Evolutionary conservation across 2,113 vertebrate species (phyloP), one percentile per base, ranked within the genome.

Genomic region (Leptodactylus fuscus): DNA sequence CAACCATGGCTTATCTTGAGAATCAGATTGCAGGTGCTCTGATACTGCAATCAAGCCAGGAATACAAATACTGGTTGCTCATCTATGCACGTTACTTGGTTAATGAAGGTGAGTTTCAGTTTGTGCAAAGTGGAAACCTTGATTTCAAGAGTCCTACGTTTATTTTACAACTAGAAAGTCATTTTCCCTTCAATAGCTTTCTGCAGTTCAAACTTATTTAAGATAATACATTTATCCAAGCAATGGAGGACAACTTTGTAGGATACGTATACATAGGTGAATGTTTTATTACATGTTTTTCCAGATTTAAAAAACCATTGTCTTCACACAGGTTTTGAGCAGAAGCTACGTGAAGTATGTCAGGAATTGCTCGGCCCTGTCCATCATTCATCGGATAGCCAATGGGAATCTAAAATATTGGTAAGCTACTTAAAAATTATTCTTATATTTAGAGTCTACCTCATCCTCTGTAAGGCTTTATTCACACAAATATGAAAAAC

Each of bases 21-120:
- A 97, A 95, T 88, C 98, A 99, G 94, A 94, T 98, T 71, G 96
- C 96, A 0, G 94, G 97, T 0, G 95, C 97, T 0, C 94, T 97
- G 80, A 94, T 91, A 0, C 91, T 99, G 87, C 96, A 96, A 36
- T 99, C 98, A 24, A 94, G 96, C 81, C 94, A 95, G 0, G 98
- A 99, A 90, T 99, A 98, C 87, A 95, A 96, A 82, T 96, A 99
- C 91, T 99, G 97, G 98, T 95, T 99, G 88, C 96, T 99, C 89
- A 96, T 98, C 92, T 99, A 99, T 89, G 95, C 97, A 74, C 96
- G 97, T 73, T 99, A 98, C 92, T 96, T 99, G 0, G 98, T 98
- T 86, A 98, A 96, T n/a, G 97, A 99, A 96, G 98, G 98, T 99
- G 88, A 94, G 93, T 10, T 46, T 16, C 29, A 48, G 15, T 60